Percentiles rank a stretch among this genome's conserved stretches.
Evolutionary conservation across 2,888 invertebrate genomes (phyloP).

Genomic region (Drosophila pseudotalamancana): DNA sequence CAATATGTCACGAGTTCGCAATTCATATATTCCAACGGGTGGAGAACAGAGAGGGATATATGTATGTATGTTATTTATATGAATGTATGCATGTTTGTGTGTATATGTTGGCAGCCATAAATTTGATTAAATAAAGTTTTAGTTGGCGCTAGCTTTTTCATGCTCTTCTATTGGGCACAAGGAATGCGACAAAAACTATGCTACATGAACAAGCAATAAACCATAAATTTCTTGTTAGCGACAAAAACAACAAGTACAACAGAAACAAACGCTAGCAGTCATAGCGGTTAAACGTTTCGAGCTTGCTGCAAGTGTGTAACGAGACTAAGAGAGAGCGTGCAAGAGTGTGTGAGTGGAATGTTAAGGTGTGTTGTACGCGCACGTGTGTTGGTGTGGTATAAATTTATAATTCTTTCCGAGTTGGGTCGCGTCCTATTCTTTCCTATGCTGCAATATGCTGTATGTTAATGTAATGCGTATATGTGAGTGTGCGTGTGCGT

Average conservation of each 20-base stretch:
- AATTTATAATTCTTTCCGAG: constrained; percentile 67
- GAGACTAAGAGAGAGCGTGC: constrained; percentile 11
- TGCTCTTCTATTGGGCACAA: constrained; percentile 49
- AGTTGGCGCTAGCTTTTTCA: constrained; percentile 45
- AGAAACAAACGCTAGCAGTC: constrained; percentile 25
- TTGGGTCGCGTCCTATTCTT: constrained; percentile 27
- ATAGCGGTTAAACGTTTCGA: constrained; percentile 58
- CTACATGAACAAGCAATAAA: constrained; percentile 78
- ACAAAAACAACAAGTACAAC: constrained; percentile 31
- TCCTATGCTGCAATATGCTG: constrained; percentile 50
- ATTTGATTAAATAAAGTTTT: constrained; percentile 81
- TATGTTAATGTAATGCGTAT: constrained; percentile 22
- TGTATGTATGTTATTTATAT: background rate
- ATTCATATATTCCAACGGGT: constrained; percentile 14
- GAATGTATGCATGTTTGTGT: background rate
- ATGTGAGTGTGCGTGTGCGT: constrained; percentile 1
- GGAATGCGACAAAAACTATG: constrained; percentile 77
- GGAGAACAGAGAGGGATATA: background rate
- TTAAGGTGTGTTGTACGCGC: constrained; percentile 46
- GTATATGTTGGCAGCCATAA: constrained; percentile 56
- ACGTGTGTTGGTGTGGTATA: constrained; percentile 44
- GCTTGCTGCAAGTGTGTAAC: constrained; percentile 44
- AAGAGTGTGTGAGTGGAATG: constrained; percentile 8
- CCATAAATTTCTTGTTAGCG: constrained; percentile 76
- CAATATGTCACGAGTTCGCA: constrained; percentile 62